Conservation (phyloP, 2,113 vertebrate species). For the Chamaetylas fuelleborni region DNA sequence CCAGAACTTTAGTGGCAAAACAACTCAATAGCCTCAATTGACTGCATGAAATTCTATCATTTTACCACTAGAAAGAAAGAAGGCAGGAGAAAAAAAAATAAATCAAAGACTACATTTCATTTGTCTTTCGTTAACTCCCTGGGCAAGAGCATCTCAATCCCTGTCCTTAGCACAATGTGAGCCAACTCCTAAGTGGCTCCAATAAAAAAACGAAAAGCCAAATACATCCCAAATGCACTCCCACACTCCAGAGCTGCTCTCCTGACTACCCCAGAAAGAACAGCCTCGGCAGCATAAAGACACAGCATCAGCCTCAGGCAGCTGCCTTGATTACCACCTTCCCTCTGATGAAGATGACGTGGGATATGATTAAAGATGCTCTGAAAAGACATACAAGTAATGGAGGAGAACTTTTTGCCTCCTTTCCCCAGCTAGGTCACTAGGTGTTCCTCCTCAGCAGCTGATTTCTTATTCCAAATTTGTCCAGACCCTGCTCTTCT, state of each 20-base stretch:
- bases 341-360: not conserved
- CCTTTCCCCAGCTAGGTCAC: not conserved
- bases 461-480: conserved; percentile 60
- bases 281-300: not conserved
- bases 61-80: not conserved
- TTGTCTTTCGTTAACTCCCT: conserved; percentile 30
- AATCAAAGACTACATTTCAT: conserved; percentile 1
- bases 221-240: not conserved
- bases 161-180: not conserved
- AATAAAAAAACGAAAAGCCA: not conserved
- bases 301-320: not conserved
- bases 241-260: not conserved
- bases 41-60: conserved; percentile 44
- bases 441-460: not conserved
- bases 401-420: not conserved
- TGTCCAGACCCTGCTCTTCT: conserved; percentile 31
- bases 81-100: not conserved
- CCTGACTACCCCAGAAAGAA: not conserved
- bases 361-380: conserved; percentile 39
- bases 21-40: conserved; percentile 63
- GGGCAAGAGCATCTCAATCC: not conserved
- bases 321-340: conserved; percentile 47
- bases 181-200: not conserved
- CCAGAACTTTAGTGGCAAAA: conserved; percentile 44
- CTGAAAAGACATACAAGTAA: not conserved